A percentile compares a stretch with the other conserved stretches of the same genome.
Evolutionary conservation across 1,140 invertebrate genomes (phyloP).

Genomic region (Pseudomyrmex flavicornis): DNA sequence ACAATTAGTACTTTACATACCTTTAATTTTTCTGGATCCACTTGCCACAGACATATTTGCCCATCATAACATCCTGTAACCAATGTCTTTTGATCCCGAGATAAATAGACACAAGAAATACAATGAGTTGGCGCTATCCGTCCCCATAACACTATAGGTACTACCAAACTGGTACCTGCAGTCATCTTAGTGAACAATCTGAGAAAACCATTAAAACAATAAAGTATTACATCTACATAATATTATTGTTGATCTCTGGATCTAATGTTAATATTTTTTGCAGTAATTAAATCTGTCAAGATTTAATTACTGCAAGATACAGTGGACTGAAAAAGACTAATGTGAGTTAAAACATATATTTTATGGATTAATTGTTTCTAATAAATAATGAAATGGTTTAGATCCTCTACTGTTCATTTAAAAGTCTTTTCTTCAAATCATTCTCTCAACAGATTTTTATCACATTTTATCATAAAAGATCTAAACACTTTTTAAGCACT

Average conservation of each 20-base stretch:
- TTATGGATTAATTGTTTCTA: too few relatives aligned
- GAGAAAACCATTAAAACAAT: conserved; percentile 54
- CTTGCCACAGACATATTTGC: conserved; percentile 98
- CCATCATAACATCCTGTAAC: conserved; percentile 99
- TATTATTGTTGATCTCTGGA: not conserved
- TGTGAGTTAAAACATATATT: too few relatives aligned
- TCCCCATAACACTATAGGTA: conserved; percentile 99
- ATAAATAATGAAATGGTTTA: too few relatives aligned
- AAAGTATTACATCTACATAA: not conserved
- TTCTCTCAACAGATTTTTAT: too few relatives aligned
- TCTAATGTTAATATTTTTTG: not conserved
- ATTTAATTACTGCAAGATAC: too few relatives aligned
- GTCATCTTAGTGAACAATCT: conserved; percentile 88
- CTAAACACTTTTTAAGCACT: too few relatives aligned
- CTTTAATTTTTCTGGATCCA: conserved; percentile 92
- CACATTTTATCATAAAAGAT: too few relatives aligned
- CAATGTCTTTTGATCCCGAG: conserved; percentile 95
- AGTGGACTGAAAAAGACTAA: too few relatives aligned
- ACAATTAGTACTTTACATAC: conserved; percentile 74
- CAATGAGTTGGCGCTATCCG: conserved; percentile 97
- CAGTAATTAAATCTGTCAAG: conserved; percentile 1
- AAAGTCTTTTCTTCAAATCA: too few relatives aligned
- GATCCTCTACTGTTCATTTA: too few relatives aligned
- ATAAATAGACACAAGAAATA: conserved; percentile 96
- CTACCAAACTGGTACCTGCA: conserved; percentile 94